Percentiles rank a stretch among this genome's conserved stretches.
Evolutionary conservation across 1,140 invertebrate species (phyloP).

Genomic region (Drosophila asahinai): DNA sequence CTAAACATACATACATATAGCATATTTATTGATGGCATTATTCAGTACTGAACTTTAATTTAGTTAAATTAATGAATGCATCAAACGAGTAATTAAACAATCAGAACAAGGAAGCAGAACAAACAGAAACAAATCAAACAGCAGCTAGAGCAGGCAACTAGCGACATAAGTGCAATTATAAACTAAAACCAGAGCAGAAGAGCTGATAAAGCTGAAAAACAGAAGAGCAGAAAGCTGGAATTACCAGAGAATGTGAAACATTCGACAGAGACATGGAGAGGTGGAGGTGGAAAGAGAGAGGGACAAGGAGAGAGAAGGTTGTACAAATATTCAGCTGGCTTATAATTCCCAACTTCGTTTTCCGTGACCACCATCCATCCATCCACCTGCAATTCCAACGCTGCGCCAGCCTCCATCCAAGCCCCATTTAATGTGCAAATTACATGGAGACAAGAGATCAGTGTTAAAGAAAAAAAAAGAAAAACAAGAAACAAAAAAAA

Average conservation of each 20-base stretch:
- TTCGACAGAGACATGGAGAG: not conserved
- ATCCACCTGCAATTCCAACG: constrained; percentile 1
- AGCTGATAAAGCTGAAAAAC: not conserved
- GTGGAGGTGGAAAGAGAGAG: not conserved
- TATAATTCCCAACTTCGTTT: constrained; percentile 6
- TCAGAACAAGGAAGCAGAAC: constrained; percentile 40
- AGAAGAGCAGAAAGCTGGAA: not conserved
- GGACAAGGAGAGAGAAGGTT: constrained; percentile 1
- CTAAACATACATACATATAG: constrained; percentile 1
- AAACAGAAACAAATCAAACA: constrained; percentile 39
- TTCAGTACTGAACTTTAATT: constrained; percentile 69
- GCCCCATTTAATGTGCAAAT: constrained; percentile 15
- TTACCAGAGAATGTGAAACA: constrained; percentile 4
- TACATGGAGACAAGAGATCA: constrained; percentile 20
- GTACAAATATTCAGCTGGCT: not conserved
- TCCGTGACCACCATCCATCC: not conserved
- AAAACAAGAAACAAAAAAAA: constrained; percentile 1
- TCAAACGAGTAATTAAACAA: constrained; percentile 40
- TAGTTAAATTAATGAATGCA: constrained; percentile 59
- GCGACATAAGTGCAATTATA: constrained; percentile 75
- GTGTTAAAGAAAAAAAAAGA: constrained; percentile 1
- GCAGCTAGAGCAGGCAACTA: constrained; percentile 42
- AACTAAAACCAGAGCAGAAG: constrained; percentile 21
- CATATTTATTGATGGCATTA: constrained; percentile 49
- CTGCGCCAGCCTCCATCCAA: constrained; percentile 22